Evolutionary conservation across 1,140 invertebrate genomes (phyloP), one percentile per base, ranked within the genome.

Genomic region (Uloborus diversus): DNA sequence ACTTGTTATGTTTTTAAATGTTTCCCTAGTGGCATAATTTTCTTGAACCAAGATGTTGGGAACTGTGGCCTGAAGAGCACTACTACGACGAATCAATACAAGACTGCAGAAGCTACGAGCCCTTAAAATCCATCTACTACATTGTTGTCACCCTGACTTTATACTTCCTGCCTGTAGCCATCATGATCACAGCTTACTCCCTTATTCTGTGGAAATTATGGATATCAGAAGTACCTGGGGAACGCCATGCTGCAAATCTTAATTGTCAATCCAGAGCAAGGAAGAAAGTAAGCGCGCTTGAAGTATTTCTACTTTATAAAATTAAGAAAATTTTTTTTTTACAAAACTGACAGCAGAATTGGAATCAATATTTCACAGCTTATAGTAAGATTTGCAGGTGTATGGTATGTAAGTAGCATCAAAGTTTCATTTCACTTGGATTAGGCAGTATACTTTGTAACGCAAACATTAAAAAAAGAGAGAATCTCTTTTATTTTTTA

Each of bases 131-230:
- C 35, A 61, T 85, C 4, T 89, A 89, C 82, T 89, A 88, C 81
- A 86, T 86, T 25, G 83, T 86, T 51, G 84, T 89, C 20, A 85
- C 86, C 28, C 81, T 88, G 13, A 85, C 86, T 4, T 81, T 89
- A n/a, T 89, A 88, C 84, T 89, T 89, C 82, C 78, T 88, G 20
- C 89, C 89, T 1, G 85, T 88, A n/a, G 23, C 86, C 13, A 83
- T 88, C 23, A 89, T 89, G 89, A 80, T 85, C 0, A 83, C 86
- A 13, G 87, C 88, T 4, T 89, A 89, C 81, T 75, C 83, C 5
- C 73, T 88, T 61, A 88, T 89, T 56, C 88, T 89, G 42, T 84
- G 85, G 81, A 88, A 86, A 30, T 80, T 86, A 2, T 86, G 85
- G 85, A 83, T 84, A 20, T 82, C 82, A 11, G 79, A 84, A 73